Base-by-base conservation (phyloP, 2,113 vertebrate genomes). In the Onychostruthus taczanowskii region DNA sequence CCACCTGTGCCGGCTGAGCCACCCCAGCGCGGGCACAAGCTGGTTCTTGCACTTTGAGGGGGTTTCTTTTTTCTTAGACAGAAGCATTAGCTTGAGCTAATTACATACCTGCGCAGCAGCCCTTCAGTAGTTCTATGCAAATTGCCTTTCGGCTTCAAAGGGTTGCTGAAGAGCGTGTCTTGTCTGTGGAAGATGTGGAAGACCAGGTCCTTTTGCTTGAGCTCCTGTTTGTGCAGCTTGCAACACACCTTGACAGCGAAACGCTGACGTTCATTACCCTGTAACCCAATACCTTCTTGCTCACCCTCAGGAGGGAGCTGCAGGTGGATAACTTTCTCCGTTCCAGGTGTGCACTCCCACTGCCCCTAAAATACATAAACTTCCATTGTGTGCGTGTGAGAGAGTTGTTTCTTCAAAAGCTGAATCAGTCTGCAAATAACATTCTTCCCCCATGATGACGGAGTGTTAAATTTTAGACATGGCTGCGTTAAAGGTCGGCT, bases 351-450 rank as follows among this genome's bases (percentile, higher is more conserved):
- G 74, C 27, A 0, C 16, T 82, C 66, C 62, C 58, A 2, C 73
- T 64, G 87, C 94, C 87, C 59, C 46, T 80, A 85, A 76, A 93
- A 62, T 21, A 68, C 89, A 79, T 35, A 31, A 80, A 55, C 58
- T 73, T 24, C 23, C 30, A 10, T 33, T 84, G 84, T 19, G 49
- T 82, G 87, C 9, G 0, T 55, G 44, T 14, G 55, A 67, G 75
- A 73, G 88, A 75, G 69, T 22, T 81, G 61, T 76, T 94, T 16
- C 28, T 61, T 41, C 75, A 44, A 8, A 7, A 17, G 81, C 62
- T 93, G 94, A 94, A 74, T 96, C 91, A 84, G 72, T 91, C 66
- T 76, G 87, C 59, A 93, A 94, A 93, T 87, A 91, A 35, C 27
- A 7, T 52, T 84, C 49, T 84, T 61, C 28, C 43, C 7, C 2